These are phyloP conservation scores for Apostichopus parvimensis DNA, from an alignment of 35 echinoderm and acorn worm species.

Conservation along the genomic window DNA sequence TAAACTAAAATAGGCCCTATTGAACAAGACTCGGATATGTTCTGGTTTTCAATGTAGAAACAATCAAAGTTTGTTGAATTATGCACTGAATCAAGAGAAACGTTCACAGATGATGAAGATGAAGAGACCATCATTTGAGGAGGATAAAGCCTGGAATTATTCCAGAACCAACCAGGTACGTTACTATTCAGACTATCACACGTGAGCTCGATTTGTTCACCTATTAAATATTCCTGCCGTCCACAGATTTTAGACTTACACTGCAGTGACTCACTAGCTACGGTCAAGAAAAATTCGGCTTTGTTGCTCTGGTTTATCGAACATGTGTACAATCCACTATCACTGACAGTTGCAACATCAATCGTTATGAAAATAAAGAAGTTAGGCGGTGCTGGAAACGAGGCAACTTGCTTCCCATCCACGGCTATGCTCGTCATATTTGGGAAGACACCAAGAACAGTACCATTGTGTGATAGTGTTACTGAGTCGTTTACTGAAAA, in stretches of 20 bases:
- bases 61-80: constrained; percentile 2
- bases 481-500: too few species aligned
- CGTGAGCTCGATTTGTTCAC: neutral
- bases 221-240: neutral
- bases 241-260: neutral
- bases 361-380: too few species aligned
- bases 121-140: neutral
- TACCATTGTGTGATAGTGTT: too few species aligned
- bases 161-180: neutral
- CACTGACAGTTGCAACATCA: too few species aligned
- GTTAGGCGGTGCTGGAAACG: too few species aligned
- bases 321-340: neutral
- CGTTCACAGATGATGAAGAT: neutral
- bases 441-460: too few species aligned
- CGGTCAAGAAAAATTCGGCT: neutral
- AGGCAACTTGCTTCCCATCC: too few species aligned
- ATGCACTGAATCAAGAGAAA: neutral
- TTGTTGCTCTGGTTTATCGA: neutral
- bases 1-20: neutral
- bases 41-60: neutral
- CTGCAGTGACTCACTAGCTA: neutral
- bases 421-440: too few species aligned
- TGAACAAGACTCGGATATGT: neutral
- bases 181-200: neutral
- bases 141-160: neutral